A percentile compares a stretch with the other conserved stretches of the same genome.
Conservation (phyloP, 2,888 invertebrate species). For the Andrena dorsata region DNA sequence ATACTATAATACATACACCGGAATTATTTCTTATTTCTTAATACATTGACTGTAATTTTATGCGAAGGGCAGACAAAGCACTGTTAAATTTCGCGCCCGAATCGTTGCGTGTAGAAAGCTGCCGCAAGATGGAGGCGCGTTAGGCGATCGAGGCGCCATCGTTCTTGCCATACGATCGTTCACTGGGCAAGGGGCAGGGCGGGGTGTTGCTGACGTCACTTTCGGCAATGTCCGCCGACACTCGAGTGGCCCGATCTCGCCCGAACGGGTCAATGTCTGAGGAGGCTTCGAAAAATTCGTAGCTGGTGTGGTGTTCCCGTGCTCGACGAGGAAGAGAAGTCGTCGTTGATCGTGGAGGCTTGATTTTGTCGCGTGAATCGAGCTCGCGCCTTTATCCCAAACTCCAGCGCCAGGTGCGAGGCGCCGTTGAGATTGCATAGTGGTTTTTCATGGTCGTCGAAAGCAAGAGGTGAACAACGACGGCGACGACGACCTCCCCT, state of each 20-base stretch:
- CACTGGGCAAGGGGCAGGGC: constrained; percentile 61
- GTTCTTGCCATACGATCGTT: constrained; percentile 36
- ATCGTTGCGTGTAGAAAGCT: not conserved
- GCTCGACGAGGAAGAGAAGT: constrained; percentile 72
- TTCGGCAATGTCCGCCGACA: constrained; percentile 85
- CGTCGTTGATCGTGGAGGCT: constrained; percentile 66
- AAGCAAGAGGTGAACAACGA: constrained; percentile 48
- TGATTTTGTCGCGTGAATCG: constrained; percentile 45
- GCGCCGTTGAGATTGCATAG: constrained; percentile 48
- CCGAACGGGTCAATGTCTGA: constrained; percentile 91
- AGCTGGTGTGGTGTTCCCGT: constrained; percentile 86
- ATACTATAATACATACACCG: not conserved
- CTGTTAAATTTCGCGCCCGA: constrained; percentile 32
- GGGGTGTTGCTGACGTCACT: constrained; percentile 78
- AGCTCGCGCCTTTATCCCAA: constrained; percentile 41
- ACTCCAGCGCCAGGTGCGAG: constrained; percentile 47
- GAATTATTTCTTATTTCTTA: not conserved
- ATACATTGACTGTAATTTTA: not conserved
- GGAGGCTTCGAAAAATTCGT: constrained; percentile 87
- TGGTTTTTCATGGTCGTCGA: constrained; percentile 46
- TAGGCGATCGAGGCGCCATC: constrained; percentile 36
- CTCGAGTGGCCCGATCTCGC: constrained; percentile 88
- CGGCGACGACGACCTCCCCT: constrained; percentile 60
- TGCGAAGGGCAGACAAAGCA: not conserved
- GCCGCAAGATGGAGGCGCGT: constrained; percentile 19